Evolutionary conservation across 2,113 vertebrate species (phyloP).

Genomic region (Pteruthius melanotis): DNA sequence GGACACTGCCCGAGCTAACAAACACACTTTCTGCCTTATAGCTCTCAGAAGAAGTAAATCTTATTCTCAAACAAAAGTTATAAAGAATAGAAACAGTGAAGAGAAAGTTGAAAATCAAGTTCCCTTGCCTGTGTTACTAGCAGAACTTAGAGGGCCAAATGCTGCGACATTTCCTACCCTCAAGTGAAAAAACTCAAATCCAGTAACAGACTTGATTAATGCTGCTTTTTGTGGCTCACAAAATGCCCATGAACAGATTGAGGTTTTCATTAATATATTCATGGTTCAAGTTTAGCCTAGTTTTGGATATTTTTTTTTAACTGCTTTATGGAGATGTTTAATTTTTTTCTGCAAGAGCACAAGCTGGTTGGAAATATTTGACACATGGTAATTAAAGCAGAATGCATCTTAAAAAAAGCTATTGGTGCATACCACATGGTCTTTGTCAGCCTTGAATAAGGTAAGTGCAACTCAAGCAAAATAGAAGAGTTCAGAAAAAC

Average conservation of each 20-base stretch:
- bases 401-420: background rate
- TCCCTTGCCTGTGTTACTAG: background rate
- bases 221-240: background rate
- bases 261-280: conserved; percentile 38
- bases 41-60: background rate
- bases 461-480: background rate
- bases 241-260: conserved; percentile 20
- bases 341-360: background rate
- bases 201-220: background rate
- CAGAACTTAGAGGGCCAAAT: background rate
- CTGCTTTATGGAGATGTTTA: background rate
- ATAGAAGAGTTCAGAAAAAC: background rate
- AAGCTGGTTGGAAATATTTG: background rate
- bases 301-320: background rate
- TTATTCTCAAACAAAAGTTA: background rate
- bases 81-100: background rate
- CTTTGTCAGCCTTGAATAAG: background rate
- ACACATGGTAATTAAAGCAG: background rate
- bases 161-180: background rate
- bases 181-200: background rate
- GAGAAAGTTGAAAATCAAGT: background rate
- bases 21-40: background rate
- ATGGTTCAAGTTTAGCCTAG: background rate
- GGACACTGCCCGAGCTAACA: accelerated
- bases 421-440: background rate